phyloP scores from a whole-genome alignment of 2,113 vertebrate genomes.

The Elephas maximus region DNA sequence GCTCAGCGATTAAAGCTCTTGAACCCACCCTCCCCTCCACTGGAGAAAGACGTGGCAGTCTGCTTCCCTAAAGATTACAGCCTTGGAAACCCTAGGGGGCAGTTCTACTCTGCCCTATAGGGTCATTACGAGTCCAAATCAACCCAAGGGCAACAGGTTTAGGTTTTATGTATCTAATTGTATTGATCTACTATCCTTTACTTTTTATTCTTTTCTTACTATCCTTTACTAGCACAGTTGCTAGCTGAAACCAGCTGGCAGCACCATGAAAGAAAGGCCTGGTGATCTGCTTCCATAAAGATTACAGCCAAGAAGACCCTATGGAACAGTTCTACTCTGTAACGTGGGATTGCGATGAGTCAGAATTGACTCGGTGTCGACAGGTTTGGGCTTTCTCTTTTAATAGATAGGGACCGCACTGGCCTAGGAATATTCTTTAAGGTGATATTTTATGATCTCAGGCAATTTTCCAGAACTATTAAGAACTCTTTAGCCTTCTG shows the following conservation, averaged over 20 bases:
- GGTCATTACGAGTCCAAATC: neutral
- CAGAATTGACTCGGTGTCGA: too few relatives aligned
- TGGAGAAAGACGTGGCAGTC: neutral
- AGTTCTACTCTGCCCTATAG: neutral
- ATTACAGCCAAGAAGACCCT: neutral
- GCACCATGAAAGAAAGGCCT: neutral
- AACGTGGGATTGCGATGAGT: too few relatives aligned
- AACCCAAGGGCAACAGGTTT: neutral
- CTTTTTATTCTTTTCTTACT: too few relatives aligned
- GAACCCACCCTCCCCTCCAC: neutral
- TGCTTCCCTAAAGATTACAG: too few relatives aligned
- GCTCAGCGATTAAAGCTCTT: neutral
- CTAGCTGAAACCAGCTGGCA: neutral
- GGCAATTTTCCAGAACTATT: conserved; percentile 9
- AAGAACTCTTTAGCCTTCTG: neutral
- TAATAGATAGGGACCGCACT: neutral
- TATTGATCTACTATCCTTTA: neutral
- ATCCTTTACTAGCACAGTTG: neutral
- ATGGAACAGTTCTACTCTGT: too few relatives aligned
- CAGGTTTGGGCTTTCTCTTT: too few relatives aligned
- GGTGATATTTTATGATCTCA: neutral
- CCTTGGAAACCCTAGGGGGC: neutral
- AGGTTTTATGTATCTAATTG: neutral
- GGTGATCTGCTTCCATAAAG: neutral
- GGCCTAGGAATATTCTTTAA: neutral